Conservation (phyloP, 2,797 vertebrate genomes). For the Megalops cyprinoides region DNA sequence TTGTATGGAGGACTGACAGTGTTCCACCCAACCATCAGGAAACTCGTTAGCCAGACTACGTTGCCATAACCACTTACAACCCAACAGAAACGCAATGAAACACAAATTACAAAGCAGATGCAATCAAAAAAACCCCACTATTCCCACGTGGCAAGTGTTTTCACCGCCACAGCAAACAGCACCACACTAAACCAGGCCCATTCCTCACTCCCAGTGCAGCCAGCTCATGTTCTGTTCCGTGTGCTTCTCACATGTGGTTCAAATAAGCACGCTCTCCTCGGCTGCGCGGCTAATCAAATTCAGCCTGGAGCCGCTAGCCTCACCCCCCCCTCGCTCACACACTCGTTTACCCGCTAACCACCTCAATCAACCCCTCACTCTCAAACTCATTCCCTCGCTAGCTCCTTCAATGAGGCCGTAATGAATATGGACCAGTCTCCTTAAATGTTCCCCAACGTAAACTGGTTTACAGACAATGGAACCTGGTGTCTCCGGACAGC, state of each 20-base stretch:
- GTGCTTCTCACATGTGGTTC: slow-evolving; percentile 69
- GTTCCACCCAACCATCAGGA: neutral
- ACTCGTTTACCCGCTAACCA: neutral
- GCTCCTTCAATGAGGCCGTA: too few species aligned
- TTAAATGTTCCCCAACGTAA: too few species aligned
- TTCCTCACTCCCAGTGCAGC: slow-evolving; percentile 29
- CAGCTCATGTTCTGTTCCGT: slow-evolving; percentile 43
- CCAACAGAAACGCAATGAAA: slow-evolving; percentile 47
- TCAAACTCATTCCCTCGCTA: too few species aligned
- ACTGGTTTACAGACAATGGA: too few species aligned
- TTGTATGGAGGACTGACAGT: neutral
- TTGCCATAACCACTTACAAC: slow-evolving; percentile 49
- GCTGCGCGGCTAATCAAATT: slow-evolving; percentile 13
- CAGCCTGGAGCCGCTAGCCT: neutral
- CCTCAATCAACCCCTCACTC: neutral
- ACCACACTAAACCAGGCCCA: slow-evolving; percentile 22
- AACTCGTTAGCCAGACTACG: neutral
- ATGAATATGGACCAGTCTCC: too few species aligned
- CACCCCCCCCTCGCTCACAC: too few species aligned
- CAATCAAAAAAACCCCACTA: slow-evolving; percentile 9
- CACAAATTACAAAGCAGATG: slow-evolving; percentile 19
- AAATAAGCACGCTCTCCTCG: slow-evolving; percentile 53
- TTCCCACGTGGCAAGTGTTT: slow-evolving; percentile 53
- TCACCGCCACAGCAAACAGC: slow-evolving; percentile 44
- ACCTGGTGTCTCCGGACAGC: too few species aligned